phyloP scores from a whole-genome alignment of 2,797 vertebrate genomes.

The Taenioides sp. region DNA sequence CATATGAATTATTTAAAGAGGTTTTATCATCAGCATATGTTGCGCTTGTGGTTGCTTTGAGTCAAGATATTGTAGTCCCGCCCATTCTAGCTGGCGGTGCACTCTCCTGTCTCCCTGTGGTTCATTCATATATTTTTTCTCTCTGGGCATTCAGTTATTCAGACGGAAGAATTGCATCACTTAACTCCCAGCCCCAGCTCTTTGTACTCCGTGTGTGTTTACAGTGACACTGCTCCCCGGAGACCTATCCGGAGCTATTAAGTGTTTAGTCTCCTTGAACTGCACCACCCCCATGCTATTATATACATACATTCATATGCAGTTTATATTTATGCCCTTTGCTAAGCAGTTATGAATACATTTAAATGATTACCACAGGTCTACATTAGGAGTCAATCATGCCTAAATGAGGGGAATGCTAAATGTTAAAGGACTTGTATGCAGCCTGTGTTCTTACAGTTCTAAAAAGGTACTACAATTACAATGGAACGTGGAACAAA shows the following conservation, averaged over 20 bases:
- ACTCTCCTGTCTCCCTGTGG: slow-evolving; percentile 38
- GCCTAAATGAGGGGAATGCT: too few species aligned
- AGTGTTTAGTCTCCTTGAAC: slow-evolving; percentile 40
- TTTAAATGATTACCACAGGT: slow-evolving; percentile 13
- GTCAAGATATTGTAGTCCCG: slow-evolving; percentile 27
- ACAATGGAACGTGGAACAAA: too few species aligned
- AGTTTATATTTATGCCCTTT: slow-evolving; percentile 28
- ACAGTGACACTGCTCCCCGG: slow-evolving; percentile 43
- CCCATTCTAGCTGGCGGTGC: slow-evolving; percentile 40
- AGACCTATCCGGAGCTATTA: slow-evolving; percentile 54
- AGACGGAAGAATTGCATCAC: slow-evolving; percentile 12
- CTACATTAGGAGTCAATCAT: slow-evolving; percentile 5
- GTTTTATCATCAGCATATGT: slow-evolving; percentile 78
- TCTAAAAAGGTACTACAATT: too few species aligned
- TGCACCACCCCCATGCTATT: slow-evolving; percentile 39
- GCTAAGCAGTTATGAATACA: slow-evolving; percentile 41
- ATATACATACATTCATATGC: slow-evolving; percentile 12
- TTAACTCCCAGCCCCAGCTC: slow-evolving; percentile 19
- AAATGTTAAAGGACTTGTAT: too few species aligned
- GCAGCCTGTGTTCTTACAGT: too few species aligned
- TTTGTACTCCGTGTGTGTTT: slow-evolving; percentile 38
- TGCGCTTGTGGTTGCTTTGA: slow-evolving; percentile 57
- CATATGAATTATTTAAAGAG: slow-evolving; percentile 81
- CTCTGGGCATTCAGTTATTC: slow-evolving; percentile 25
- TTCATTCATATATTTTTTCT: slow-evolving; percentile 33